phyloP scores from a whole-genome alignment of 2,797 vertebrate genomes.

The Crenuchus spilurus region DNA sequence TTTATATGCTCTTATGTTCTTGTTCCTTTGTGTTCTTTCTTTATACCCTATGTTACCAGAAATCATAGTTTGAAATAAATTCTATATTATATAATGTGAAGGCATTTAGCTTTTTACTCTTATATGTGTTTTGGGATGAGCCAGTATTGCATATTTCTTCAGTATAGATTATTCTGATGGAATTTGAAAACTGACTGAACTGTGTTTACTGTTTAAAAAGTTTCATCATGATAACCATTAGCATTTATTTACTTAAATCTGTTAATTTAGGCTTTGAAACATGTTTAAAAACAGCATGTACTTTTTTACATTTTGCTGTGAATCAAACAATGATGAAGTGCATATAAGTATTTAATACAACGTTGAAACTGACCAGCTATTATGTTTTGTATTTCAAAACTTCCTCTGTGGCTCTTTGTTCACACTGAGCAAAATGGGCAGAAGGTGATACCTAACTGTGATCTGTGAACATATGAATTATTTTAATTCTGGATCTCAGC shows the following conservation, averaged over 20 bases:
- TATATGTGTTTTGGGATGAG: too few species aligned
- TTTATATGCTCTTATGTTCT: not conserved
- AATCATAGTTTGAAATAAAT: not conserved
- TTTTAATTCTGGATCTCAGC: constrained; percentile 23
- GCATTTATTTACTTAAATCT: too few species aligned
- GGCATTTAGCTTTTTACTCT: too few species aligned
- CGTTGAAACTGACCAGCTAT: not conserved
- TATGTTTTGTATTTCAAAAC: constrained; percentile 5
- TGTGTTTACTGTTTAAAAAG: not conserved
- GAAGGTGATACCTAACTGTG: constrained; percentile 23
- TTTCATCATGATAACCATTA: too few species aligned
- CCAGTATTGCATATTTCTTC: not conserved
- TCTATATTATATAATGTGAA: not conserved
- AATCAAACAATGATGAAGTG: too few species aligned
- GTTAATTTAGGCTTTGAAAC: too few species aligned
- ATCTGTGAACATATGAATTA: constrained; percentile 32
- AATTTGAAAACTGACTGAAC: not conserved
- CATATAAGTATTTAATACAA: not conserved
- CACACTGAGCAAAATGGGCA: not conserved
- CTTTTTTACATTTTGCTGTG: not conserved
- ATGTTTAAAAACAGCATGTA: not conserved
- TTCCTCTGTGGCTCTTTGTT: not conserved
- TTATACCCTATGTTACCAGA: not conserved
- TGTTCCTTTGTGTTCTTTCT: not conserved
- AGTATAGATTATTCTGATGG: not conserved